These are phyloP conservation scores for Cirrhinus mrigala DNA, from an alignment of 2,797 vertebrate species.

Conservation along the genomic window DNA sequence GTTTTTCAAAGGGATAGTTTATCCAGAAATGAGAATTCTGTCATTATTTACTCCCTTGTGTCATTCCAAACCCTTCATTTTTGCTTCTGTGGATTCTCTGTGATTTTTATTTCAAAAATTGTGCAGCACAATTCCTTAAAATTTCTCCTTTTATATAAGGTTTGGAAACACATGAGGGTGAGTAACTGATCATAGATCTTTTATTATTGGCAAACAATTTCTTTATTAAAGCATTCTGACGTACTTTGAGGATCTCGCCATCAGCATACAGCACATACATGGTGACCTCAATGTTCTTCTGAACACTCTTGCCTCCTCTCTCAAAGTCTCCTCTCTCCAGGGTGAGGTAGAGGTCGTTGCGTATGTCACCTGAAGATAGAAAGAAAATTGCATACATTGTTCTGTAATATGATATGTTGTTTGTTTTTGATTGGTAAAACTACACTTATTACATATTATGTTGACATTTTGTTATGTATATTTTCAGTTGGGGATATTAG, in stretches of 20 bases:
- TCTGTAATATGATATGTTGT: background rate
- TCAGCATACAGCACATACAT: slow-evolving; percentile 97
- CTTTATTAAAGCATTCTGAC: slow-evolving; percentile 12
- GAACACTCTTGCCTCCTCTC: slow-evolving; percentile 97
- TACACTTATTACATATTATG: background rate
- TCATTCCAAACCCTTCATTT: background rate
- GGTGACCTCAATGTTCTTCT: slow-evolving; percentile 99
- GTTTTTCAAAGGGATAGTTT: background rate
- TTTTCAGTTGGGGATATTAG: background rate
- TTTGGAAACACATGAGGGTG: background rate
- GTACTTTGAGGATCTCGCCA: slow-evolving; percentile 95
- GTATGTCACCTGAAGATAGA: slow-evolving; percentile 85
- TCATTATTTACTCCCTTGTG: background rate
- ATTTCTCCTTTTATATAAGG: background rate
- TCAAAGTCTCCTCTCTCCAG: slow-evolving; percentile 97
- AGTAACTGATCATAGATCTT: background rate
- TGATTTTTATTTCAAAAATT: background rate
- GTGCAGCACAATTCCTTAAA: background rate
- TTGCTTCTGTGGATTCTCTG: background rate
- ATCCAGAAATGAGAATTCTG: background rate
- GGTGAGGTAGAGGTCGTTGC: slow-evolving; percentile 96
- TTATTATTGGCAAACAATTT: background rate
- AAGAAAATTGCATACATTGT: background rate
- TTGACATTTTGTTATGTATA: background rate
- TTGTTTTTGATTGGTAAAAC: background rate